Evolutionary conservation across 2,113 vertebrate species (phyloP).

Genomic region (Agapornis roseicollis): DNA sequence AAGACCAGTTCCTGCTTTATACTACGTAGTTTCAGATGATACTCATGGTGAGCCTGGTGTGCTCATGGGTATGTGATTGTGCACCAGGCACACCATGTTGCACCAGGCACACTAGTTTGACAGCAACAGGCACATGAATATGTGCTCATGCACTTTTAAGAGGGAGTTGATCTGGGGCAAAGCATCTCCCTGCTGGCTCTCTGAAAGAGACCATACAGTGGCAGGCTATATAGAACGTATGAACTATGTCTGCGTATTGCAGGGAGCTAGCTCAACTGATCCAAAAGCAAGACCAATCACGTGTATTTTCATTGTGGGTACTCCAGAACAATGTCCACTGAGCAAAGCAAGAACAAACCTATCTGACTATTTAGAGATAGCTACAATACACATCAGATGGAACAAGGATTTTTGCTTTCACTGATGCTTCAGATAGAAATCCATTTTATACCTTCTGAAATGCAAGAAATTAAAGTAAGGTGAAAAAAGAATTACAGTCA

Average conservation of each 20-base stretch:
- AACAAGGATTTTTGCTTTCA: neutral
- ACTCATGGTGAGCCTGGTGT: neutral
- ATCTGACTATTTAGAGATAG: neutral
- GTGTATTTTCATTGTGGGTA: neutral
- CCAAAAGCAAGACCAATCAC: accelerated
- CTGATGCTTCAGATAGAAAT: neutral
- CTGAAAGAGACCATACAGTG: neutral
- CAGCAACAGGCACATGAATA: too few relatives aligned
- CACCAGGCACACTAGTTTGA: too few relatives aligned
- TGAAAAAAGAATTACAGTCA: neutral
- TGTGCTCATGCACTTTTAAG: neutral
- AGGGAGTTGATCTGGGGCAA: too few relatives aligned
- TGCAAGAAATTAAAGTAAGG: neutral
- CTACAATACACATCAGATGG: neutral
- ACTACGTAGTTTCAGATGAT: neutral
- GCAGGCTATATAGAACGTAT: accelerated
- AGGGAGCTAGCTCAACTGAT: neutral
- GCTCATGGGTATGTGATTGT: neutral
- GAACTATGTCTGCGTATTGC: neutral
- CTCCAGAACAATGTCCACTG: neutral
- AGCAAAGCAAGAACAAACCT: neutral
- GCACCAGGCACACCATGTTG: too few relatives aligned
- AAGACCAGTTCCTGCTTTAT: neutral
- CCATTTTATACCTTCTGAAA: neutral
- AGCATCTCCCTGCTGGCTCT: neutral